Percentiles rank a stretch among this genome's conserved stretches.
Evolutionary conservation across 2,797 vertebrate genomes (phyloP).

Genomic region (Sciurus carolinensis): DNA sequence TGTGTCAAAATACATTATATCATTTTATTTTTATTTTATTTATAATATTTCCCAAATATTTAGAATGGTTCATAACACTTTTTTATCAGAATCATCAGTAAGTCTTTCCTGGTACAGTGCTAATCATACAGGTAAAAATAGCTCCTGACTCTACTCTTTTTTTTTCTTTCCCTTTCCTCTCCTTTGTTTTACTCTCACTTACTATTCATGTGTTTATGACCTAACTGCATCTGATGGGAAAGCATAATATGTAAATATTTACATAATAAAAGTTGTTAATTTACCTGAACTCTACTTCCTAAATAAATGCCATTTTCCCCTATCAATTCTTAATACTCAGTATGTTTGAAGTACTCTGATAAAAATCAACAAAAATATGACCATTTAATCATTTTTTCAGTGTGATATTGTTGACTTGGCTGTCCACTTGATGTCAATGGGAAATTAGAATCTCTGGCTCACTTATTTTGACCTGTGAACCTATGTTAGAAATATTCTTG

Average conservation of each 20-base stretch:
- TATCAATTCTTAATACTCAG: background rate
- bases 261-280: background rate
- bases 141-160: background rate
- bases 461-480: constrained; percentile 12
- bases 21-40: constrained; percentile 63
- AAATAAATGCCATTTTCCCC: background rate
- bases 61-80: constrained; percentile 34
- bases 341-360: background rate
- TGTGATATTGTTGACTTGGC: constrained; percentile 28
- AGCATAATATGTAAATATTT: constrained; percentile 5
- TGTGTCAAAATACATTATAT: background rate
- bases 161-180: constrained; percentile 8
- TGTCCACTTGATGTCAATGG: constrained; percentile 1
- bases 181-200: background rate
- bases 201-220: background rate
- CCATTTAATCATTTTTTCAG: constrained; percentile 50
- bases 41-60: constrained; percentile 14
- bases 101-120: background rate
- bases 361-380: background rate
- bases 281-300: constrained; percentile 58
- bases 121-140: background rate
- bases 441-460: constrained; percentile 36
- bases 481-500: background rate
- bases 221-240: constrained; percentile 26
- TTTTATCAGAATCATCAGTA: constrained; percentile 42